Base-by-base conservation (phyloP, 2,888 invertebrate genomes). In the Metopia argyrocephala region DNA sequence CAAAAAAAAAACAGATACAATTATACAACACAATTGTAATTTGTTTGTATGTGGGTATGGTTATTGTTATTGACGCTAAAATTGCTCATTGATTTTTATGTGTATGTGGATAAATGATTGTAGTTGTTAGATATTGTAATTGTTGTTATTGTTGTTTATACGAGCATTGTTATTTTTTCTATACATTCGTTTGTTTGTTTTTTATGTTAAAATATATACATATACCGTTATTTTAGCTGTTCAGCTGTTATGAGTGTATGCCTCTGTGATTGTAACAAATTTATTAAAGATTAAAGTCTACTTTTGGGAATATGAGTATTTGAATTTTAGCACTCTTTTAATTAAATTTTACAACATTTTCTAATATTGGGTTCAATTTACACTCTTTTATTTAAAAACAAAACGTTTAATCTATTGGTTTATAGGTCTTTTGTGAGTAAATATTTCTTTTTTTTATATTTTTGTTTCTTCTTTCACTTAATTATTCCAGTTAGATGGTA, bases 31-130 rank as follows among this genome's bases (percentile, higher is more conserved):
- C n/a, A n/a, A n/a, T n/a, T n/a, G n/a, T n/a, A n/a, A n/a, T n/a
- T n/a, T n/a, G n/a, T n/a, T n/a, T n/a, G 12, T 12, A 31, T 31
- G 9, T 52, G 23, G 3, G 12, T 25, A 54, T 4, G 54, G 21
- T 25, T n/a, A 12, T 38, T 54, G 5, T 28, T 52, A n/a, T 5
- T 57, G 54, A 62, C 38, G 27, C 21, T 68, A 7, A 45, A 66
- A 66, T 61, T 73, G 66, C 66, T 73, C 71, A 73, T 78, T 73
- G 71, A 68, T 66, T 73, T 73, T 73, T 73, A 68, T 78, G 66
- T 66, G 31, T 56, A 27, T n/a, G 9, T 27, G 12, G 56, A 7
- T 56, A n/a, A n/a, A n/a, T n/a, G n/a, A 21, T 68, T 70, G 45
- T 25, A 57, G 64, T 65, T 70, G 15, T 69, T 64, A 56, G 54